These are phyloP conservation scores for Andinoacara biseriatus DNA, from an alignment of 2,113 vertebrate species.

Conservation along the genomic window DNA sequence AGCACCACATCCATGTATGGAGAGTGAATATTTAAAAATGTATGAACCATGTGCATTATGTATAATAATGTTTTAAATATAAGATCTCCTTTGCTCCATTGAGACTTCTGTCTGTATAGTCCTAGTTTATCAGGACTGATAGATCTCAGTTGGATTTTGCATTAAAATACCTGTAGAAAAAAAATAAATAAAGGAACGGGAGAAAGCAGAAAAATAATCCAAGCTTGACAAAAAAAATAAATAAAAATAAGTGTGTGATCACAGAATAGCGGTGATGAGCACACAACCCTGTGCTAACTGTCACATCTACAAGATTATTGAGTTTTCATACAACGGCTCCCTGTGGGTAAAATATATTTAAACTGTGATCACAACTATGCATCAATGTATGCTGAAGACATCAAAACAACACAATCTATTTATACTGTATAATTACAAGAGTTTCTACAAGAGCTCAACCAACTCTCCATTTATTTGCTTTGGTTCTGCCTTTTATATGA, in stretches of 20 bases:
- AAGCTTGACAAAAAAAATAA: constrained; percentile 6
- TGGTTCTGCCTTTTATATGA: constrained; percentile 15
- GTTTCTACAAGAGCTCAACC: not conserved
- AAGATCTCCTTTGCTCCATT: constrained; percentile 51
- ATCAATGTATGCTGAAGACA: constrained; percentile 24
- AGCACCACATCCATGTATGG: constrained; percentile 26
- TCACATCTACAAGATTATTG: constrained; percentile 8
- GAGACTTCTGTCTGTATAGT: constrained; percentile 40
- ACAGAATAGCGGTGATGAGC: not conserved
- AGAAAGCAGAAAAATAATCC: constrained; percentile 10
- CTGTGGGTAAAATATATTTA: constrained; percentile 3
- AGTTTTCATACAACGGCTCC: not conserved
- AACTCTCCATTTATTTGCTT: constrained; percentile 24
- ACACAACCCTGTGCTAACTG: constrained; percentile 5
- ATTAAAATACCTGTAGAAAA: constrained; percentile 30
- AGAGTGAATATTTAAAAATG: constrained; percentile 65
- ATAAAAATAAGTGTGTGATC: not conserved
- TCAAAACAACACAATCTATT: constrained; percentile 28
- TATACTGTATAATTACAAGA: not conserved
- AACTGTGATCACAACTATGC: constrained; percentile 29
- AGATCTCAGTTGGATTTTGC: constrained; percentile 57
- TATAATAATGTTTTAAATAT: constrained; percentile 76
- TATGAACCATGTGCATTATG: constrained; percentile 66
- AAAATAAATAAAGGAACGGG: not conserved
- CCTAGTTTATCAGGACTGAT: constrained; percentile 47